Evolutionary conservation across 2,797 vertebrate genomes (phyloP).

Genomic region (Anniella stebbinsi): DNA sequence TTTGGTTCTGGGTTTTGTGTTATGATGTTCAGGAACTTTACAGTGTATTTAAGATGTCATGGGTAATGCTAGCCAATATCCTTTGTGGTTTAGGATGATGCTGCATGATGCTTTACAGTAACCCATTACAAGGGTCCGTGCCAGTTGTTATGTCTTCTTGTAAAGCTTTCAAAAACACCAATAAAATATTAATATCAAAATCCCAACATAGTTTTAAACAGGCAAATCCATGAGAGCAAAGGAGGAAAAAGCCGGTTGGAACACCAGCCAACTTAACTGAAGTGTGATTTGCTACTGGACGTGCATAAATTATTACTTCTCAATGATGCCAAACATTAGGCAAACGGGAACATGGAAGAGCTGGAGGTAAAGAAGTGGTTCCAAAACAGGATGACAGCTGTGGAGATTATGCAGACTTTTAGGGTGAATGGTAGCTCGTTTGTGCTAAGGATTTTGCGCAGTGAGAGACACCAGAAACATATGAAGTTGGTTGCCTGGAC

Average conservation of each 20-base stretch:
- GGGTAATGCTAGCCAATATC: slow-evolving; percentile 5
- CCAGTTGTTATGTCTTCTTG: slow-evolving; percentile 56
- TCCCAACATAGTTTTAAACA: slow-evolving; percentile 55
- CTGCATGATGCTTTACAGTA: slow-evolving; percentile 57
- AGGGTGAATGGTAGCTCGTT: neutral
- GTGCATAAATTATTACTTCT: accelerated
- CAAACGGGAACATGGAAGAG: accelerated
- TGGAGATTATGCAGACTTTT: neutral
- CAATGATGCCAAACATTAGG: neutral
- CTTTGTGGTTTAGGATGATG: slow-evolving; percentile 38
- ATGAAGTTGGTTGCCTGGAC: too few relatives aligned
- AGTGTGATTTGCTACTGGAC: slow-evolving; percentile 15
- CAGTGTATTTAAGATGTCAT: slow-evolving; percentile 44
- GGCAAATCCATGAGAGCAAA: slow-evolving; percentile 58
- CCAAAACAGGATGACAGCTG: accelerated
- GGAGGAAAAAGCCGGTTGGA: neutral
- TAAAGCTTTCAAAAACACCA: slow-evolving; percentile 64
- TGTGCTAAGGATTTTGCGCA: neutral
- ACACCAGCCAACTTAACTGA: slow-evolving; percentile 28
- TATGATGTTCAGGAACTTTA: neutral
- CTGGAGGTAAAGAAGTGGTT: accelerated
- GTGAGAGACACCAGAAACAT: neutral
- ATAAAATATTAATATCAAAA: slow-evolving; percentile 72
- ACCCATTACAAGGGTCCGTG: slow-evolving; percentile 57
- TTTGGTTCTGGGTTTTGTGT: neutral